Conservation (phyloP, 2,888 invertebrate species). For the Griposia aprilina region DNA sequence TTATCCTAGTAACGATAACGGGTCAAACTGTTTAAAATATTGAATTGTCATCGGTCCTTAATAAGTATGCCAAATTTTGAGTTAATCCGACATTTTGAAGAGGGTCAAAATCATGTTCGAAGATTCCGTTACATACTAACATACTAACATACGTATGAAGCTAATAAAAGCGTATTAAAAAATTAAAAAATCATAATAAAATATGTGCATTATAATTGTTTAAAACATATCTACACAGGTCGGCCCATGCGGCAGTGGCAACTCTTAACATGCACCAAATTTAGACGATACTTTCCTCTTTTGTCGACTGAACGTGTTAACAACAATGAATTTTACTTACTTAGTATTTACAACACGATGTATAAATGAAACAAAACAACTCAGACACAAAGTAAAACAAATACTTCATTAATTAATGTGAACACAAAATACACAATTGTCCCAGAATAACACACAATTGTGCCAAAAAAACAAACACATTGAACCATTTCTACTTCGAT, state of each 20-base stretch:
- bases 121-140: too few relatives aligned
- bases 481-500: conserved; percentile 20
- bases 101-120: too few relatives aligned
- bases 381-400: conserved; percentile 22
- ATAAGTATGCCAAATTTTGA: too few relatives aligned
- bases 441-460: conserved; percentile 17
- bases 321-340: not conserved
- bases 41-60: too few relatives aligned
- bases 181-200: too few relatives aligned
- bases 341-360: not conserved
- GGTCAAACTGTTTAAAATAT: too few relatives aligned
- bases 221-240: not conserved
- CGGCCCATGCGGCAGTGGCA: not conserved
- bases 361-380: conserved; percentile 3
- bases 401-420: conserved; percentile 16
- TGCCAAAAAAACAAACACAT: conserved; percentile 25
- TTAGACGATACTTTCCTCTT: not conserved
- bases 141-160: too few relatives aligned
- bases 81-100: too few relatives aligned
- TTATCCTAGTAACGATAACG: too few relatives aligned
- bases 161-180: too few relatives aligned
- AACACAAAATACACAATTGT: conserved; percentile 5
- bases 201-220: not conserved
- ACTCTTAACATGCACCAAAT: not conserved
- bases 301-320: not conserved